A percentile compares a stretch with the other conserved stretches of the same genome.
These are phyloP conservation scores for Hemicordylus capensis DNA, from an alignment of 2,113 vertebrate genomes.

Conservation along the genomic window DNA sequence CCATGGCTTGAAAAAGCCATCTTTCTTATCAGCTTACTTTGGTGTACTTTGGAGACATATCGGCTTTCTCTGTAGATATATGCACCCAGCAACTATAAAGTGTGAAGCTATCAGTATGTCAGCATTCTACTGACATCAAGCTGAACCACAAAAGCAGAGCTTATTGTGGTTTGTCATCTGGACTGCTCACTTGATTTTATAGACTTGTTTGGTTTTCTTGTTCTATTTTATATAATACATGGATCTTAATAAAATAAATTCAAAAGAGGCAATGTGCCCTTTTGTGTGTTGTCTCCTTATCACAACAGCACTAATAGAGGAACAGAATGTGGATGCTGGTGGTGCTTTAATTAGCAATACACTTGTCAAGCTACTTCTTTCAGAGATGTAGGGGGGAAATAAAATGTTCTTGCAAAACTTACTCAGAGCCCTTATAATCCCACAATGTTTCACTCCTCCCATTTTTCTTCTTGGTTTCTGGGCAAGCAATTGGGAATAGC, in stretches of 20 bases:
- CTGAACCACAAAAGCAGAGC: constrained; percentile 45
- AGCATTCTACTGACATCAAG: constrained; percentile 53
- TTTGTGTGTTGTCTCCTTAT: constrained; percentile 68
- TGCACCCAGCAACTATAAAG: constrained; percentile 65
- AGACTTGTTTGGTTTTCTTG: constrained; percentile 71
- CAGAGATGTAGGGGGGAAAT: background rate
- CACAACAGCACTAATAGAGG: constrained; percentile 46
- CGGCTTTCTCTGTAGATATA: constrained; percentile 65
- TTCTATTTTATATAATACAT: constrained; percentile 79
- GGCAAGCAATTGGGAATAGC: background rate
- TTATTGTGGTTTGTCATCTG: constrained; percentile 64
- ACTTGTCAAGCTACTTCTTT: background rate
- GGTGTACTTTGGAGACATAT: constrained; percentile 68
- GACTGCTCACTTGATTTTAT: constrained; percentile 70
- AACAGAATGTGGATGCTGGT: constrained; percentile 13
- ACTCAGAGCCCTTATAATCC: constrained; percentile 13
- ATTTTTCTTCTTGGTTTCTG: constrained; percentile 17
- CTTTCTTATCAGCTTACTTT: constrained; percentile 63
- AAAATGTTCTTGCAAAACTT: background rate
- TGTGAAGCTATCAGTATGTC: constrained; percentile 57
- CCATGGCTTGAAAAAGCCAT: constrained; percentile 63
- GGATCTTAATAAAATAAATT: constrained; percentile 78
- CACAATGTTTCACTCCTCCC: background rate
- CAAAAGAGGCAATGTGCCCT: constrained; percentile 72
- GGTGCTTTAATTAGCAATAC: constrained; percentile 17